Evolutionary conservation across 2,797 vertebrate genomes (phyloP), one percentile per base, ranked within the genome.

Genomic region (Micrastur ruficollis): DNA sequence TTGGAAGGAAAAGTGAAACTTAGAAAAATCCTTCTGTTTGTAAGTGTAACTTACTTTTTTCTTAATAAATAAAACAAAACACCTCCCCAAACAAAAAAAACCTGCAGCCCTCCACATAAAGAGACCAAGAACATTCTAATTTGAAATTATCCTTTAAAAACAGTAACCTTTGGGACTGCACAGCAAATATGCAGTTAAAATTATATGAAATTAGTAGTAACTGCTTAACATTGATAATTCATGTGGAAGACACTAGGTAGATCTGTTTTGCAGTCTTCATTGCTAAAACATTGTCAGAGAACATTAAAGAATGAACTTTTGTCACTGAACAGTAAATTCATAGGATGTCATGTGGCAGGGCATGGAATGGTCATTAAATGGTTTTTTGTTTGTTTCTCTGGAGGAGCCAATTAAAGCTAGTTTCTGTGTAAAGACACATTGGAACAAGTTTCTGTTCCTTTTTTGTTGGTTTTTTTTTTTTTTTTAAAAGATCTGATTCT

Each of bases 221-320:
- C 50, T 10, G 12, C 21, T 70, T 82, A 25, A 93, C 89, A 63
- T 46, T 91, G 59, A 3, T 56, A 91, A 88, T 90, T 84, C 16
- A 21, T 63, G 31, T 80, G 55, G 8, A 91, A 93, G 83, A 63
- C 21, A 91, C 15, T 65, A 34, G 20, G 15, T 59, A 75, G 38
- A 40, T 83, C n/a, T 67, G 20, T 47, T 86, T 82, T 95, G 17
- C 44, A 29, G n/a, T 40, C 61, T 68, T 91, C 32, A 7, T 86
- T 87, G 53, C 65, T 96, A 73, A 81, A 89, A 86, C 55, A 65
- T n/a, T 44, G 21, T 66, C 59, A 81, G 83, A 65, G 42, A 67
- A 70, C 31, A 40, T 58, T 61, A 65, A 91, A 93, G 81, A 96
- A 95, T 76, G 68, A 96, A 79, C 44, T 15, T 47, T 97, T 97